Evolutionary conservation across 2,888 invertebrate genomes (phyloP), one percentile per base, ranked within the genome.

Genomic region (Habrosyne pyritoides): DNA sequence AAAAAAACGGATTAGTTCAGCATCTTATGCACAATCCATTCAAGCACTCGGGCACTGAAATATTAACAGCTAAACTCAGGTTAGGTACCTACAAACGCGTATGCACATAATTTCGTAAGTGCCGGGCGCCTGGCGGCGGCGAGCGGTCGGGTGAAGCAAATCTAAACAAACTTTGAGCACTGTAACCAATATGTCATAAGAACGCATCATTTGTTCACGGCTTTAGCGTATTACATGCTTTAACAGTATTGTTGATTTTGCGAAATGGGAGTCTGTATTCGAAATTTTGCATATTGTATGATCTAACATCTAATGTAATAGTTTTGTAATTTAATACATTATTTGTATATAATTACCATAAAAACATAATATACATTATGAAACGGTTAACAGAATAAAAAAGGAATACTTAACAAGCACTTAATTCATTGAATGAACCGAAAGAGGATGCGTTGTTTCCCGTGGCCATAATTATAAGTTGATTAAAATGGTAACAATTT

Each of bases 361-460:
- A 28, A n/a, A 33, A 4, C 5, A 6, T n/a, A n/a, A 8, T n/a
- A n/a, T n/a, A n/a, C n/a, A n/a, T n/a, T n/a, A n/a, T 6, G 30
- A 10, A 30, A 30, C 2, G 30, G 30, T 56, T 53, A 61, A 56
- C 62, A 69, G 73, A 73, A 66, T 69, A 71, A 81, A 83, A 80
- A 84, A 83, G 79, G 70, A 76, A 81, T 83, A 80, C 75, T 83
- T 81, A 80, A 81, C 81, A 81, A n/a, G 78, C 77, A 82, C 83
- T 71, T 81, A 83, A 78, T 83, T 82, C 77, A 84, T 71, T 71
- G 66, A 66, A 73, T 61, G 47, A 52, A 56, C 59, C 75, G 73
- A 73, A 77, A 77, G 80, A 81, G 82, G 83, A 84, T 81, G 75
- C 75, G 71, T 82, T 76, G 79, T 79, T 82, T 82, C 81, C 79